Evolutionary conservation across 2,888 invertebrate species (phyloP), one percentile per base, ranked within the genome.

Genomic region (Torymus texanus): DNA sequence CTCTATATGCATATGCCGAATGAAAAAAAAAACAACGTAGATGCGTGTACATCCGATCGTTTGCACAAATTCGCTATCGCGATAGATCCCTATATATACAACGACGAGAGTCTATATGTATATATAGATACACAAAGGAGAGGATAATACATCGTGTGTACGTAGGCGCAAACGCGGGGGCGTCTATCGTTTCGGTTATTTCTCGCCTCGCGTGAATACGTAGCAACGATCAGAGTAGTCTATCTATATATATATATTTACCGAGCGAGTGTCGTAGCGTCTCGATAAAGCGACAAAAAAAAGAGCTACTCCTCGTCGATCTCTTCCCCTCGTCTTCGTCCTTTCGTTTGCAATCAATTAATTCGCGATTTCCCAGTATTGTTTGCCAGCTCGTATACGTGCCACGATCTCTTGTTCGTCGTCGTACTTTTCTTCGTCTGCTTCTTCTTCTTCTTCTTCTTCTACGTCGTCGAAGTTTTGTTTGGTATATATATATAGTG

Each of bases 301-400:
- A 41, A 41, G 10, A 41, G 41, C 41, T 41, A 5, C 41, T 41
- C 1, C 8, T 41, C 41, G 41, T 29, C 41, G 41, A 41, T 8
- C 41, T 8, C 41, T 1, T 8, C 1, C 21, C 21, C 1, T 21
- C 21, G 1, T 21, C 21, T 1, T 1, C 13, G 41, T 13, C 29
- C 29, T 55, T 55, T 56, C 63, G 16, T 58, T 65, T 76, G 70
- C 58, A 58, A 58, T 71, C 58, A 16, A 71, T 76, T 76, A 76
- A 65, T 65, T 71, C 50, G 70, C 55, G 12, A 29, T 70, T 76
- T 71, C 76, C 58, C 58, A 65, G 76, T 63, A 76, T 68, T 76
- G 70, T 76, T 70, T 68, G 41, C 68, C 41, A 41, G 41, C 41
- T 41, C 41, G 41, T 8, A 8, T 8, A 8, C 29, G 29, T 3